phyloP scores from a whole-genome alignment of 1,140 invertebrate species.

The Drosophila obscura region DNA sequence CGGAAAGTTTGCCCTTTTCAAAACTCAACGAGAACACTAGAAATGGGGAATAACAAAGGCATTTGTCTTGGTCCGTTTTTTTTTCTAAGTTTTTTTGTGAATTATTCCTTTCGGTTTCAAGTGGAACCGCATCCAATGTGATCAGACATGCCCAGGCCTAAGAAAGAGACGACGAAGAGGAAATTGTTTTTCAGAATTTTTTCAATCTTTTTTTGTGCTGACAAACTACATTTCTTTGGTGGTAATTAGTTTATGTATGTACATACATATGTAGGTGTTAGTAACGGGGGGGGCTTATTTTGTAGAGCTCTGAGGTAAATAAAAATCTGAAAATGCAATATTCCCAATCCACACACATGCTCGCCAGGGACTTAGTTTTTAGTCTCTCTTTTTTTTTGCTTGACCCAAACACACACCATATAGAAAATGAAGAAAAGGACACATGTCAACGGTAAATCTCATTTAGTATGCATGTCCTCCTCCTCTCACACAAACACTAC shows the following conservation, averaged over 20 bases:
- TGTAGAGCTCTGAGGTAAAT: too few relatives aligned
- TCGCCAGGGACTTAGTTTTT: too few relatives aligned
- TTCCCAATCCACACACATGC: not conserved
- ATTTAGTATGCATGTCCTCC: slow-evolving; percentile 46
- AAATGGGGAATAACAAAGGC: slow-evolving; percentile 1
- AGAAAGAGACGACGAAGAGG: not conserved
- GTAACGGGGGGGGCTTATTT: not conserved
- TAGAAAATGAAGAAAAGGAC: not conserved
- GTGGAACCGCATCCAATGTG: not conserved
- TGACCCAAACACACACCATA: not conserved
- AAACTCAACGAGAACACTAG: not conserved
- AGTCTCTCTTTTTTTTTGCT: not conserved
- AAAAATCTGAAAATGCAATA: too few relatives aligned
- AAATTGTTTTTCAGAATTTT: slow-evolving; percentile 5
- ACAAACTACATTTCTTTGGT: not conserved
- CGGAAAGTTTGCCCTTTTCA: slow-evolving; percentile 30
- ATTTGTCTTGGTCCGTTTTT: slow-evolving; percentile 5
- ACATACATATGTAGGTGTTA: not conserved
- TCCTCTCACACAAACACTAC: slow-evolving; percentile 8
- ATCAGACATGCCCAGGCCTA: not conserved
- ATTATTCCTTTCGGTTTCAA: not conserved
- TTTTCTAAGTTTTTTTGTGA: not conserved
- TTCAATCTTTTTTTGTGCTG: not conserved
- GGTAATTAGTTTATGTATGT: too few relatives aligned
- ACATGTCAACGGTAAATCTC: slow-evolving; percentile 33